Base-by-base conservation (phyloP, 2,888 invertebrate species). In the Drosophila pullipes region DNA sequence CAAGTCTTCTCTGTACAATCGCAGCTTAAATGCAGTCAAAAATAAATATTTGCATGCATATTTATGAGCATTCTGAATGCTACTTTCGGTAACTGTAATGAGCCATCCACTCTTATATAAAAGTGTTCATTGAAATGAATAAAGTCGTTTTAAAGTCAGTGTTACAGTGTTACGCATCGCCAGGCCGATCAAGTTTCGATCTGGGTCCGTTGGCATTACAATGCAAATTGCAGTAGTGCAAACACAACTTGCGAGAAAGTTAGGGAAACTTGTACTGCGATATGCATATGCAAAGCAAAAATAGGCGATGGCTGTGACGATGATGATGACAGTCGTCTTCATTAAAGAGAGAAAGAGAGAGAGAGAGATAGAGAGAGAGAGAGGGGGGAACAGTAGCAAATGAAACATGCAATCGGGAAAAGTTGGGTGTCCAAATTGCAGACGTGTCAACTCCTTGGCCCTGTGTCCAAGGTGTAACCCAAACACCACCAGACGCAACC, bases 391-490 rank as follows among this genome's bases (percentile, higher is more conserved):
- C 55, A 49, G 71, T 65, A 69, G 68, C 70, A 74, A 84, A 74
- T 82, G 87, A 84, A 74, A 82, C 84, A 84, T 78, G 87, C 80
- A 76, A 69, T 69, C 58, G 66, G 68, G 70, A 77, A 77, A 85
- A 83, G 86, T 78, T 84, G 77, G 72, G 82, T 82, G 80, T 84
- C 78, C 87, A 84, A 84, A 86, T 84, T 78, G 82, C 82, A 80
- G 82, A 84, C 85, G 81, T 84, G 85, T 78, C 73, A 80, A 71
- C 72, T 76, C 79, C 69, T 58, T 68, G 79, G 76, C 67, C 44
- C 77, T 44, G 50, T 49, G 58, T 63, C 62, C 76, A 65, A 53
- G 59, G 69, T 28, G 52, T 9, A 22, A 61, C 25, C 44, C 41
- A 55, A 41, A 49, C 60, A 28, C 59, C 66, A 74, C 18, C 66